Conservation (phyloP, 2,888 invertebrate genomes). For the Asteroscopus sphinx region DNA sequence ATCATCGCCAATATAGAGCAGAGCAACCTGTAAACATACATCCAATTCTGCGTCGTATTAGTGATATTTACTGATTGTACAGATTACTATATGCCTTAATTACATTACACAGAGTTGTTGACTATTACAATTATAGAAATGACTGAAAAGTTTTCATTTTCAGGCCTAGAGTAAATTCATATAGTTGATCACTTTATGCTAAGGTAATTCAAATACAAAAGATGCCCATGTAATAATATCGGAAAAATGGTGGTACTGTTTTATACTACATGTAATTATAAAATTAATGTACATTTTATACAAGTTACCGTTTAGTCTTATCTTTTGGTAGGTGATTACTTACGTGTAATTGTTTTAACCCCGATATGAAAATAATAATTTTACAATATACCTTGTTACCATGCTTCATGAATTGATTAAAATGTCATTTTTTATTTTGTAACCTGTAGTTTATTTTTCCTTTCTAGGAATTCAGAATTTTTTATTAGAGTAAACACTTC, state of each 20-base stretch:
- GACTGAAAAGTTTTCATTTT: conserved; percentile 76
- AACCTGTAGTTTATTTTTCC: conserved; percentile 74
- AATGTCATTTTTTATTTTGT: conserved; percentile 90
- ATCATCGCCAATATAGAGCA: conserved; percentile 40
- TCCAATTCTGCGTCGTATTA: conserved; percentile 38
- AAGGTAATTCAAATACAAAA: conserved; percentile 80
- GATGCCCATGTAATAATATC: conserved; percentile 75
- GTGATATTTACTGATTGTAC: conserved; percentile 60
- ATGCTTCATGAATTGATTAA: conserved; percentile 89
- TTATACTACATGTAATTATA: conserved; percentile 83
- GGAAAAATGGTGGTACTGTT: conserved; percentile 82
- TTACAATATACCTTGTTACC: conserved; percentile 89
- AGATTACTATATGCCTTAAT: conserved; percentile 63
- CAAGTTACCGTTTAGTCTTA: conserved; percentile 89
- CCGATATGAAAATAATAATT: conserved; percentile 83
- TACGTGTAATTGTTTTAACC: conserved; percentile 85
- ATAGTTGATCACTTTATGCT: conserved; percentile 81
- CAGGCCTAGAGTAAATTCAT: conserved; percentile 82
- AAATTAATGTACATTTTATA: conserved; percentile 87
- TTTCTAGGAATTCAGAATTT: too few species aligned
- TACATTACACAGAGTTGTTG: conserved; percentile 65
- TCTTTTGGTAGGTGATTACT: conserved; percentile 85
- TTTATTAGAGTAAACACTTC: too few species aligned
- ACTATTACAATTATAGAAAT: conserved; percentile 66
- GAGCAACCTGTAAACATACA: conserved; percentile 41